These are phyloP conservation scores for Oceanites oceanicus DNA, from an alignment of 2,113 vertebrate species.

Conservation along the genomic window DNA sequence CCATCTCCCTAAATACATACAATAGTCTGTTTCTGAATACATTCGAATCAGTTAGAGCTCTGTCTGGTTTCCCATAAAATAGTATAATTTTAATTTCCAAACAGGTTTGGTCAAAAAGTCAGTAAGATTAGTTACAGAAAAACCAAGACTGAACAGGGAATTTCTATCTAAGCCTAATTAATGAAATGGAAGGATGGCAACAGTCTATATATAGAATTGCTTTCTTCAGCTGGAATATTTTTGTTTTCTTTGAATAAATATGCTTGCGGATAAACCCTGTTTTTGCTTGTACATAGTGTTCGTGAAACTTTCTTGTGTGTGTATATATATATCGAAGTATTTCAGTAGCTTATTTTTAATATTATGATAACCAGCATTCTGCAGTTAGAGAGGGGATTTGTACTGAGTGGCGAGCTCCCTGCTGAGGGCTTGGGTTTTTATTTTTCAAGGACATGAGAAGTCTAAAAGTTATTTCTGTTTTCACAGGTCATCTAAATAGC, in stretches of 20 bases:
- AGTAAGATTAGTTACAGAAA: background rate
- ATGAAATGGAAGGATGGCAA: background rate
- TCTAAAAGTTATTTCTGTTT: background rate
- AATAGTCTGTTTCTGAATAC: background rate
- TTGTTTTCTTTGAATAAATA: background rate
- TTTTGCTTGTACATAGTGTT: background rate
- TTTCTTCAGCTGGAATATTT: background rate
- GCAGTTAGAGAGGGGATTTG: background rate
- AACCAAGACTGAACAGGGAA: background rate
- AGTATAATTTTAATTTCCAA: background rate
- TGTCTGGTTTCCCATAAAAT: background rate
- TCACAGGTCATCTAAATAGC: conserved; percentile 4
- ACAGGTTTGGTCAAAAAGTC: background rate
- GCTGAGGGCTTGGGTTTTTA: background rate
- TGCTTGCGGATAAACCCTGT: background rate
- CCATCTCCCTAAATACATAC: too few relatives aligned
- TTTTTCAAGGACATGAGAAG: background rate
- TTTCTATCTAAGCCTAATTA: background rate
- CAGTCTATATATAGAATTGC: background rate
- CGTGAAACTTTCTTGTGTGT: background rate
- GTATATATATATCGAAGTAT: background rate
- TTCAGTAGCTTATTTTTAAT: background rate
- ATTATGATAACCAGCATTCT: background rate
- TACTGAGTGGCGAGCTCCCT: background rate
- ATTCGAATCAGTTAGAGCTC: background rate